Evolutionary conservation across 2,888 invertebrate species (phyloP), one percentile per base, ranked within the genome.

Genomic region (Morpho helenor): DNA sequence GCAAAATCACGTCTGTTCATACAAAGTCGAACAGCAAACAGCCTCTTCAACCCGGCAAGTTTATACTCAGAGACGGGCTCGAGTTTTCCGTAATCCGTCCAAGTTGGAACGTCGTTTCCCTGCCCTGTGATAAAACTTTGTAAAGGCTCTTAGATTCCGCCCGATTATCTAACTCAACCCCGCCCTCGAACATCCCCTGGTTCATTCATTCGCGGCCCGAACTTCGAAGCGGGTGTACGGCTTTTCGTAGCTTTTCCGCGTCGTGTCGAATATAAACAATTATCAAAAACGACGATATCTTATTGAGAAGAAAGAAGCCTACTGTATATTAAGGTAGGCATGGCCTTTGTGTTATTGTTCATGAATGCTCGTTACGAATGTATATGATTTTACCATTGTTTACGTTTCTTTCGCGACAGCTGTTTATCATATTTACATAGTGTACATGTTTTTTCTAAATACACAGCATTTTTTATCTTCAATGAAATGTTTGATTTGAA

Each of bases 131-230:
- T 54, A 48, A 54, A 48, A 54, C 42, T 44, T 43, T 40, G 45
- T 40, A 45, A 48, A 44, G 49, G 44, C 60, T 61, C 48, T 56
- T 40, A 6, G 45, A 60, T 56, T 56, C 44, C 50, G 54, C 40
- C 46, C 53, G 52, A 46, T 59, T 55, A 57, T 54, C 41, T 39
- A 49, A 46, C 52, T 52, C 68, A 71, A 85, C 84, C 84, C 85
- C 87, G 82, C 87, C 88, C 83, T 81, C 78, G 65, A 64, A 68
- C 80, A 70, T 77, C 82, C 84, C 84, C 80, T 76, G 54, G 31
- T 83, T 81, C 88, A 88, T 87, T 88, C 88, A 87, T 81, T 82
- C 80, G 76, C 71, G 77, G 72, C 72, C 66, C 65, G 63, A 57
- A 68, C 66, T 67, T 75, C 79, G 75, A 57, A 65, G 57, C 41